Evolutionary conservation across 1,140 invertebrate species (phyloP), one percentile per base, ranked within the genome.

Genomic region (Apis dorsata): DNA sequence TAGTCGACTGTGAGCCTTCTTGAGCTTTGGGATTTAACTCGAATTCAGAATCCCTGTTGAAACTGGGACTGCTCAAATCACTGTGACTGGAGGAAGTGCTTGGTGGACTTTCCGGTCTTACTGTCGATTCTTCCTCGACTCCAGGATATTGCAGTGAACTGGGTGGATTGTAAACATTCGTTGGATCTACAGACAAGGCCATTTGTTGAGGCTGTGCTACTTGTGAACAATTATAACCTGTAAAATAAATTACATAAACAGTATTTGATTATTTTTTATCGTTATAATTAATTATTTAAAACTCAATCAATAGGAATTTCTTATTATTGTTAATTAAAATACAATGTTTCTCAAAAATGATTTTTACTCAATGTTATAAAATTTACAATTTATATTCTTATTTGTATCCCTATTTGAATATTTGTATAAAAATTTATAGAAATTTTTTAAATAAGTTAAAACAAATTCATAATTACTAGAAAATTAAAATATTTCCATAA

Each of bases 151-250:
- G 97, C 66, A 98, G 94, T 11, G 95, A 95, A 75, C 95, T 96
- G 10, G 97, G 97, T 24, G 97, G 97, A 90, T 96, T 95, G 92
- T 97, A 97, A 1, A 97, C 95, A 73, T 95, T 96, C 85, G 95
- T 97, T 28, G 95, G 97, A 93, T 99, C 98, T 76, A 99, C 95
- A 49, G 97, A 97, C 44, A 97, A 95, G 11, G 96, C 96, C 88
- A 97, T 94, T 3, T 95, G 96, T 85, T 95, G 94, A 70, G 94
- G 88, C 89, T 94, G 89, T 73, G 93, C 86, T 86, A 92, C 91
- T 94, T 93, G 87, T 88, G 93, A 28, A 91, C 92, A 91, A 79
- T 89, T 89, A 77, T 92, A 81, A 89, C 94, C 76, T 94, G 90
- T 4, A 91, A 90, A 68, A 62, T 10, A 21, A 44, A 44, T 44